These are phyloP conservation scores for Xenopus borealis DNA, from an alignment of 2,113 vertebrate species.

Conservation along the genomic window DNA sequence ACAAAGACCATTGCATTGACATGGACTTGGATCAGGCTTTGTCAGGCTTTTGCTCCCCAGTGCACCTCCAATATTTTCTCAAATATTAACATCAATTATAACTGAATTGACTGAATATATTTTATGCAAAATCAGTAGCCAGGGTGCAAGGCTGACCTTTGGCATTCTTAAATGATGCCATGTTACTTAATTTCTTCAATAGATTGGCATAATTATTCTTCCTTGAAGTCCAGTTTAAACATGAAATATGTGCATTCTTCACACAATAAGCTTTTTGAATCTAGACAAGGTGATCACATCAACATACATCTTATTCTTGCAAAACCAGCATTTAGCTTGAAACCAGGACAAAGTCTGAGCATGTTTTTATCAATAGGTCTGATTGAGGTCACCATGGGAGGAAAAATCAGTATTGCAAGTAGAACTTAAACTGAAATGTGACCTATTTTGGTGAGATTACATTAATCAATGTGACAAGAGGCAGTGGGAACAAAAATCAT, in stretches of 20 bases:
- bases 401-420: slow-evolving; percentile 31
- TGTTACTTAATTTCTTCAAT: too few relatives aligned
- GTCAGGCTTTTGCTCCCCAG: too few relatives aligned
- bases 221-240: too few relatives aligned
- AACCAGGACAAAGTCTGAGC: background rate
- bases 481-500: slow-evolving; percentile 16
- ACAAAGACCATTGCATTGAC: too few relatives aligned
- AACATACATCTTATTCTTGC: background rate
- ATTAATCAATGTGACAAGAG: slow-evolving; percentile 30
- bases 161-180: too few relatives aligned
- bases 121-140: too few relatives aligned
- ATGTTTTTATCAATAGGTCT: slow-evolving; percentile 31
- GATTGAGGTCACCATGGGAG: slow-evolving; percentile 26
- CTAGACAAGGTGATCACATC: background rate
- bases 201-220: too few relatives aligned
- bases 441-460: slow-evolving; percentile 21
- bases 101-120: too few relatives aligned
- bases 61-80: too few relatives aligned
- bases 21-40: too few relatives aligned
- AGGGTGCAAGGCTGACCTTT: too few relatives aligned
- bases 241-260: background rate
- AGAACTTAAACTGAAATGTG: slow-evolving; percentile 30
- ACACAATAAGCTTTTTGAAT: background rate
- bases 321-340: slow-evolving; percentile 6
- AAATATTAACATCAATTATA: too few relatives aligned